Evolutionary conservation across 2,888 invertebrate genomes (phyloP), one percentile per base, ranked within the genome.

Genomic region (Cataglyphis cursor): DNA sequence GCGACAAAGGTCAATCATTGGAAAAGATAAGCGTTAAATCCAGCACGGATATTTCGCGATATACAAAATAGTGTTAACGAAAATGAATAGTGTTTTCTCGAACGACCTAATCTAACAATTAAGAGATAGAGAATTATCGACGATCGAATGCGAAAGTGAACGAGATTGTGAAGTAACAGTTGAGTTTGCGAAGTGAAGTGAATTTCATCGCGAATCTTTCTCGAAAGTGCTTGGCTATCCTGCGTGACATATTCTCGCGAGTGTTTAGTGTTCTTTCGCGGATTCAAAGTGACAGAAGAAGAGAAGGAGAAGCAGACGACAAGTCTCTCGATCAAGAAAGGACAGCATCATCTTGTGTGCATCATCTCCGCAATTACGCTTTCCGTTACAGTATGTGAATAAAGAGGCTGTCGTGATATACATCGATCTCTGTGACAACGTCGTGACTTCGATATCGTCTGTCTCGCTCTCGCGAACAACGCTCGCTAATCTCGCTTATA

Each of bases 321-420:
- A 18, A 44, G 57, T 78, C 41, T n/a, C 18, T n/a, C 18, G 12
- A 54, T n/a, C 10, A 4, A 24, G 15, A 35, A 38, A 44, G 35
- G 8, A 21, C 24, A 35, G 8, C 35, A n/a, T 51, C 6, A 24
- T n/a, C 38, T 35, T 15, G 31, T n/a, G 68, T 35, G 68, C 51
- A 70, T n/a, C 68, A 48, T 66, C 65, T 0, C 3, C 61, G 51
- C 51, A 51, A 51, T n/a, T 51, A 48, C 44, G 18, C 18, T 48
- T 18, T 15, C 44, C 15, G 44, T 48, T 18, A 6, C 8, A n/a
- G 51, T 51, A n/a, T 2, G 51, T n/a, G 51, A 28, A 1, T 28
- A 48, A 24, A n/a, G 57, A 21, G 70, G 76, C 41, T 78, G 70
- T 54, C 70, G 65, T 48, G 51, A 51, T 28, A 65, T 51, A 48